Conservation (phyloP, 1,140 invertebrate species). For the Drosophila varians region DNA sequence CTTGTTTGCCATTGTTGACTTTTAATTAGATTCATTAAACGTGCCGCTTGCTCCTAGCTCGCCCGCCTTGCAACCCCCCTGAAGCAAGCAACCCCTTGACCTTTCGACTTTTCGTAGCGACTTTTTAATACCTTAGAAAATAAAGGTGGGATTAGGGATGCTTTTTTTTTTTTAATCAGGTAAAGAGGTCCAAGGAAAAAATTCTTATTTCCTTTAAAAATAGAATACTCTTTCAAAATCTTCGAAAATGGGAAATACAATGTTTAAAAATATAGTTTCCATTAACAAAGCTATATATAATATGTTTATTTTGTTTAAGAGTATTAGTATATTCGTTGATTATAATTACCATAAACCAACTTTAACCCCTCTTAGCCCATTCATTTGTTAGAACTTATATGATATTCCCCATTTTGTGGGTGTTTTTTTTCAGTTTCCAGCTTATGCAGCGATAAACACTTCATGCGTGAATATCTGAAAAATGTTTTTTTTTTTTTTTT, state of each 20-base stretch:
- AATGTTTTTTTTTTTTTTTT: too few species aligned
- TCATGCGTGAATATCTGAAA: slow-evolving; percentile 81
- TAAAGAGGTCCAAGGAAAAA: too few species aligned
- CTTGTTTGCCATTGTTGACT: slow-evolving; percentile 82
- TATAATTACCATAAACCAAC: background rate
- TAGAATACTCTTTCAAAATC: too few species aligned
- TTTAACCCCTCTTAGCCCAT: slow-evolving; percentile 15
- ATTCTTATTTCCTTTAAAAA: too few species aligned
- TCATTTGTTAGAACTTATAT: slow-evolving; percentile 52
- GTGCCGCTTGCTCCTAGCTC: slow-evolving; percentile 61
- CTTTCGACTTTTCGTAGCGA: slow-evolving; percentile 3
- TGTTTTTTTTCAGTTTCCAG: slow-evolving; percentile 52
- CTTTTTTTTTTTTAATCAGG: background rate
- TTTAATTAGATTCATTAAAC: slow-evolving; percentile 83
- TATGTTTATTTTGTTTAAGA: too few species aligned
- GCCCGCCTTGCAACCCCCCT: slow-evolving; percentile 30
- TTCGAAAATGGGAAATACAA: too few species aligned
- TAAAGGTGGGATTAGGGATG: slow-evolving; percentile 1
- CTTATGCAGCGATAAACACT: slow-evolving; percentile 77
- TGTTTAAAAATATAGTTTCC: too few species aligned
- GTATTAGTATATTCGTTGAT: background rate
- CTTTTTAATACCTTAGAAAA: slow-evolving; percentile 23
- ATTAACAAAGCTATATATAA: too few species aligned
- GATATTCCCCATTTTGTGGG: slow-evolving; percentile 63
- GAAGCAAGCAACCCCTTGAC: background rate